phyloP scores from a whole-genome alignment of 2,888 invertebrate species.

The Sarcophaga carnaria region DNA sequence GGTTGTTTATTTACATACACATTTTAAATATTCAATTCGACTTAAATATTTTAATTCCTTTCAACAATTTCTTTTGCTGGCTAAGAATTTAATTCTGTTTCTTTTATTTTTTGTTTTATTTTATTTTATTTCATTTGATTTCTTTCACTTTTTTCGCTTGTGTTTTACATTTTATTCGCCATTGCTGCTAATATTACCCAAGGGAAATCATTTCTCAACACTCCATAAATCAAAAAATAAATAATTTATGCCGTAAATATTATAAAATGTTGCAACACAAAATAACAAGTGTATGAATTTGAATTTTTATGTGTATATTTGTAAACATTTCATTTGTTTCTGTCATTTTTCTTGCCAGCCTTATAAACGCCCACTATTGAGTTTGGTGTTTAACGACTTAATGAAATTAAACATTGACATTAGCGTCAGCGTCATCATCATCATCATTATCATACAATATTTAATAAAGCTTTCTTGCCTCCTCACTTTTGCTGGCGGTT shows the following conservation, averaged over 20 bases:
- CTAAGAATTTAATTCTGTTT: no score
- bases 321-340: background rate
- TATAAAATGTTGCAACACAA: background rate
- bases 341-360: background rate
- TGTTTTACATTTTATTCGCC: background rate
- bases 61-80: no score
- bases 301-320: background rate
- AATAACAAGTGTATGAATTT: no score
- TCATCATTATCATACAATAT: background rate
- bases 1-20: background rate
- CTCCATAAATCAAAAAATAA: background rate
- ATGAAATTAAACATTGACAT: background rate
- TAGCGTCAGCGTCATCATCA: background rate
- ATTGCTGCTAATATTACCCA: background rate
- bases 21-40: background rate
- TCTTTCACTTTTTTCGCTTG: background rate
- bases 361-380: background rate
- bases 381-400: background rate
- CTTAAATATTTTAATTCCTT: background rate
- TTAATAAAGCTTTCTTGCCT: no score
- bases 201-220: background rate
- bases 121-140: background rate
- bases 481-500: background rate
- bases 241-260: background rate
- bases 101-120: no score